phyloP scores from a whole-genome alignment of 2,888 invertebrate genomes.

The Tanypteryx hageni region DNA sequence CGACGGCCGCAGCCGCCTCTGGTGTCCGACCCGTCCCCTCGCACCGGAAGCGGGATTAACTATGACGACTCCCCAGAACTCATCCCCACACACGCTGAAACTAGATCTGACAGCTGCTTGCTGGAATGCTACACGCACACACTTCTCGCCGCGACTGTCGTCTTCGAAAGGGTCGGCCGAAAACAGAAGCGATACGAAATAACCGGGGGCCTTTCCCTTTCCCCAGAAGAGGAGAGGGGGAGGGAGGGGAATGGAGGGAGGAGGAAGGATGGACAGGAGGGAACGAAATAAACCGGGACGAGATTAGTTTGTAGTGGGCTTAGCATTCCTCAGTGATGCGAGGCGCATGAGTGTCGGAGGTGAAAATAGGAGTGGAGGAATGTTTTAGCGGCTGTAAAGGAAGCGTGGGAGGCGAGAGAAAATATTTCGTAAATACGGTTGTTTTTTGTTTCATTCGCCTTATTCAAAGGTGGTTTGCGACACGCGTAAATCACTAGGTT shows the following conservation, averaged over 20 bases:
- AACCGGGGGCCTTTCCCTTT: background rate
- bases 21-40: no score
- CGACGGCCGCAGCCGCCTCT: background rate
- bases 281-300: background rate
- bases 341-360: background rate
- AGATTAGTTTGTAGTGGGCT: constrained; percentile 12
- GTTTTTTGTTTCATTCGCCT: no score
- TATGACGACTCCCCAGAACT: background rate
- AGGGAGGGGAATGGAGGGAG: no score
- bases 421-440: no score
- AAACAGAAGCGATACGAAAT: constrained; percentile 52
- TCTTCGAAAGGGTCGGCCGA: constrained; percentile 11
- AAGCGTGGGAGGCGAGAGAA: background rate
- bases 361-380: background rate
- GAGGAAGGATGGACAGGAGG: background rate
- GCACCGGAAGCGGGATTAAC: constrained; percentile 53
- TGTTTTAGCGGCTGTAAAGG: background rate
- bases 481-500: no score
- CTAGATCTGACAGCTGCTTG: constrained; percentile 36
- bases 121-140: constrained; percentile 25
- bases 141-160: constrained; percentile 40
- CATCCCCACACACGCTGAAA: background rate
- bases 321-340: background rate
- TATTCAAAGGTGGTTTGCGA: no score
- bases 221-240: background rate